Percentiles rank a stretch among this genome's conserved stretches.
These are phyloP conservation scores for Oscheius onirici DNA, from an alignment of 2,888 invertebrate genomes.

Conservation along the genomic window DNA sequence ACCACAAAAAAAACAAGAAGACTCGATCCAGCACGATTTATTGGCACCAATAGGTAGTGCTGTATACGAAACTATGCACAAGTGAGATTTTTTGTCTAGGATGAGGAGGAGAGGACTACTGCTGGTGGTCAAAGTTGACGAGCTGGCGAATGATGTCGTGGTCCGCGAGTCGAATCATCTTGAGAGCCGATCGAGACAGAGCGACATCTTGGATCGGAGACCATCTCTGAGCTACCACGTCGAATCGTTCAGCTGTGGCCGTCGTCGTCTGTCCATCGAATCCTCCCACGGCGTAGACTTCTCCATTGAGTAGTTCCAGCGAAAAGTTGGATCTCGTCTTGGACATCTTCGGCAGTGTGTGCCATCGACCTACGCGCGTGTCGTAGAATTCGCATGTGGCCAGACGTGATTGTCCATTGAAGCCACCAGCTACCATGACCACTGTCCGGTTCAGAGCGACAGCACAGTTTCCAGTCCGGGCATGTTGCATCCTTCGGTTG, in stretches of 20 bases:
- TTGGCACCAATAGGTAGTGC: background rate
- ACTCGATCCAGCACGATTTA: slow-evolving; percentile 1
- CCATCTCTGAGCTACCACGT: slow-evolving; percentile 27
- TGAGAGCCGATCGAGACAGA: slow-evolving; percentile 43
- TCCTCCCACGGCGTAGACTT: slow-evolving; percentile 48
- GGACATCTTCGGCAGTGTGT: slow-evolving; percentile 40
- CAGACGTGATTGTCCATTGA: slow-evolving; percentile 42
- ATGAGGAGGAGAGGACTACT: background rate
- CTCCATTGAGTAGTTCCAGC: slow-evolving; percentile 9
- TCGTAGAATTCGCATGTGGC: slow-evolving; percentile 48
- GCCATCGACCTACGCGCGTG: slow-evolving; percentile 47
- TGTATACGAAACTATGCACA: slow-evolving; percentile 1
- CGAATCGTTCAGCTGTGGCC: slow-evolving; percentile 7
- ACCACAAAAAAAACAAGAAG: background rate
- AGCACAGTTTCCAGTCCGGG: slow-evolving; percentile 44
- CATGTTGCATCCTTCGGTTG: slow-evolving; percentile 35
- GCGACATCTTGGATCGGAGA: slow-evolving; percentile 36
- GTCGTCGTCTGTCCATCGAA: slow-evolving; percentile 41
- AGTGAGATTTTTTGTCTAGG: background rate
- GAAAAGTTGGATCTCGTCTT: slow-evolving; percentile 34
- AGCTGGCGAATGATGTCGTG: slow-evolving; percentile 41
- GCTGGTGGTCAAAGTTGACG: slow-evolving; percentile 33
- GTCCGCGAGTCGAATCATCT: slow-evolving; percentile 37
- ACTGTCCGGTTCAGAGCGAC: slow-evolving; percentile 35
- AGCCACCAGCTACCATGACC: slow-evolving; percentile 42